These are phyloP conservation scores for Urocolius indicus DNA, from an alignment of 2,113 vertebrate species.

Conservation along the genomic window DNA sequence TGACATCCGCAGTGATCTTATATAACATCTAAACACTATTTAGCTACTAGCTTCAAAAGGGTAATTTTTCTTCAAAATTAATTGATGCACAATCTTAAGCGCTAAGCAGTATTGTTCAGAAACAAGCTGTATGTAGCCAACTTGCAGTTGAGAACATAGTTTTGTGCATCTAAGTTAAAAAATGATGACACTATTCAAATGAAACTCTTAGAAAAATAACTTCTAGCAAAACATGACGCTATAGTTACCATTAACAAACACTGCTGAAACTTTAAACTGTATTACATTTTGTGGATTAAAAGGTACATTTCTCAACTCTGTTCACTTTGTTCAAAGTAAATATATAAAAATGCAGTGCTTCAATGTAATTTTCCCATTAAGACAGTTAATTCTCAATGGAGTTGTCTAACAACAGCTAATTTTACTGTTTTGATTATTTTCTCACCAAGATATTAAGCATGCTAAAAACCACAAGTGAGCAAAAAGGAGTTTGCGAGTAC, in stretches of 20 bases:
- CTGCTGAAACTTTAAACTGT: background rate
- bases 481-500: background rate
- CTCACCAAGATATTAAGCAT: background rate
- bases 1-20: background rate
- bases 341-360: background rate
- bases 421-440: conserved; percentile 14
- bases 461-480: background rate
- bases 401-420: background rate
- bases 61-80: background rate
- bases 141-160: background rate
- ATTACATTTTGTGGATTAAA: background rate
- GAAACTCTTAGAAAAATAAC: background rate
- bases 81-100: background rate
- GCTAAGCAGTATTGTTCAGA: background rate
- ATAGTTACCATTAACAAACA: background rate
- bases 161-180: background rate
- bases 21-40: background rate
- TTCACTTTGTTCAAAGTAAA: background rate
- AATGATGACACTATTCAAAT: background rate
- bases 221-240: background rate
- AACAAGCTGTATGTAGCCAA: background rate
- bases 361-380: background rate
- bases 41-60: background rate
- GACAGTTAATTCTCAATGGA: background rate
- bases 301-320: background rate